Conservation (phyloP, 1,140 invertebrate species). For the Antheraea mylitta region DNA sequence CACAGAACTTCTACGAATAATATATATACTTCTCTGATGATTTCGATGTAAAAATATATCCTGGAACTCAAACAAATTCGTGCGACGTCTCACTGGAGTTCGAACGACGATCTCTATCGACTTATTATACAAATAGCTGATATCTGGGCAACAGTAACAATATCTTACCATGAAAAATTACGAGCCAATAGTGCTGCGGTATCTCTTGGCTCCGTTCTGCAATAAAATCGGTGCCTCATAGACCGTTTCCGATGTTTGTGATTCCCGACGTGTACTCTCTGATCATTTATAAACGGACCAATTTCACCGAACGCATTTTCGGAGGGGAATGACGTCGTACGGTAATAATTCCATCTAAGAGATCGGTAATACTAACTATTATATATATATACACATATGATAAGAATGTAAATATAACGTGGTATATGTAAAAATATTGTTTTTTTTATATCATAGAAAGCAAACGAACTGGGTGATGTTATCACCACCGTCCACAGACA, state of each 20-base stretch:
- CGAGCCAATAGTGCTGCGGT: conserved; percentile 39
- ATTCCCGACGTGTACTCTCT: conserved; percentile 27
- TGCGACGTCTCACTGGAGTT: conserved; percentile 38
- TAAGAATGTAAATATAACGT: conserved; percentile 18
- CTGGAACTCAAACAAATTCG: conserved; percentile 46
- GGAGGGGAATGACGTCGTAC: conserved; percentile 22
- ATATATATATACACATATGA: conserved; percentile 1
- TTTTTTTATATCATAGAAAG: no score
- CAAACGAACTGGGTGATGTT: no score
- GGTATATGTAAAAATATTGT: no score
- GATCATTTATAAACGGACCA: conserved; percentile 31
- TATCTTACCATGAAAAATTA: conserved; percentile 61
- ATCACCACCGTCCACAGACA: no score
- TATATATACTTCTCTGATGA: background rate
- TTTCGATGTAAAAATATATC: background rate
- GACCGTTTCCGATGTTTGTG: conserved; percentile 33
- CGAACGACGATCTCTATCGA: conserved; percentile 51
- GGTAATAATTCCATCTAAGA: conserved; percentile 16
- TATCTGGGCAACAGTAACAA: conserved; percentile 51
- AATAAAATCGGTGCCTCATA: conserved; percentile 45
- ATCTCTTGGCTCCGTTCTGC: conserved; percentile 35
- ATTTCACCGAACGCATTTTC: conserved; percentile 29
- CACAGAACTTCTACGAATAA: background rate
- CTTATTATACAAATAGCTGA: conserved; percentile 64
- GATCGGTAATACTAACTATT: conserved; percentile 11